Percentiles rank a stretch among this genome's conserved stretches.
Evolutionary conservation across 2,888 invertebrate genomes (phyloP).

Genomic region (Crocallis elinguaria): DNA sequence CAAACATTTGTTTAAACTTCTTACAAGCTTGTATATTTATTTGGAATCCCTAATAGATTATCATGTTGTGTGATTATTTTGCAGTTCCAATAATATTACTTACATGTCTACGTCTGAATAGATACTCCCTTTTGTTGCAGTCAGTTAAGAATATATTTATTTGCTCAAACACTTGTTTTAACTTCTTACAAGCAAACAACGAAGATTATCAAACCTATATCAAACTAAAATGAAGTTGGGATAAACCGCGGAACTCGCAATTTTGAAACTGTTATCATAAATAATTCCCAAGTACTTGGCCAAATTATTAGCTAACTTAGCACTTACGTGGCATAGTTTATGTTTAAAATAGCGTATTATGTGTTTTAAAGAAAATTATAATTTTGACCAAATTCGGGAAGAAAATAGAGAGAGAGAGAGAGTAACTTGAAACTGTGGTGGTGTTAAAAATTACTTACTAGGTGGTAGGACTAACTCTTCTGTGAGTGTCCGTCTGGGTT

Average conservation of each 20-base stretch:
- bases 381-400: constrained; percentile 10
- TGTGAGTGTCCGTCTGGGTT: too few relatives aligned
- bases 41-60: too few relatives aligned
- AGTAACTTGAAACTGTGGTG: too few relatives aligned
- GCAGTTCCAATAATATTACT: too few relatives aligned
- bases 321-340: constrained; percentile 6
- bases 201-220: constrained; percentile 25
- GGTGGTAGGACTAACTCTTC: too few relatives aligned
- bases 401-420: background rate
- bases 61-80: too few relatives aligned
- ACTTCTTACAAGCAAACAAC: constrained; percentile 5
- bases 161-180: background rate
- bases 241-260: constrained; percentile 16
- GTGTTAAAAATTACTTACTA: too few relatives aligned
- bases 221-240: constrained; percentile 15
- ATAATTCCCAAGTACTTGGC: constrained; percentile 24
- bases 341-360: background rate
- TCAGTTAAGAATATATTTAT: background rate
- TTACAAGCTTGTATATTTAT: too few relatives aligned
- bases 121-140: too few relatives aligned
- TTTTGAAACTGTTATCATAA: constrained; percentile 31
- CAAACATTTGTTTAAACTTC: too few relatives aligned
- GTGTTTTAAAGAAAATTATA: background rate
- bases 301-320: constrained; percentile 23
- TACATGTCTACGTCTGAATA: too few relatives aligned